Evolutionary conservation across 2,113 vertebrate genomes (phyloP), one percentile per base, ranked within the genome.

Genomic region (Phrynosoma blainvillii): DNA sequence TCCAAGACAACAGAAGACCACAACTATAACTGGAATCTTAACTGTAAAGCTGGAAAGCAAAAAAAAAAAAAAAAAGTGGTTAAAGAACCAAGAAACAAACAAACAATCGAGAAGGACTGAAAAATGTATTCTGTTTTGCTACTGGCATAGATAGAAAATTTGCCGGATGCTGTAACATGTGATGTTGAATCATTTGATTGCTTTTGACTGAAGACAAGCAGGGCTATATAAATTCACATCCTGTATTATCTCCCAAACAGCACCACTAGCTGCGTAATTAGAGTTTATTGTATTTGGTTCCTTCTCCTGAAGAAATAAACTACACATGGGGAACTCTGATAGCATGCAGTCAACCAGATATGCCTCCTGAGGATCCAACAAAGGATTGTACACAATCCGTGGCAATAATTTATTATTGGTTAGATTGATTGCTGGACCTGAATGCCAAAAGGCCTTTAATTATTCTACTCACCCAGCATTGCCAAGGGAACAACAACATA

Each of bases 261-360:
- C 75, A 82, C 80, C 1, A 1, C 42, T 87, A 32, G 10, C 11
- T 89, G 76, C 80, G 70, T 91, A 76, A 92, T 90, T 87, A 4
- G 71, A 66, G 79, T 90, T 88, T 82, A 86, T 52, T 87, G 59
- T 81, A 75, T 70, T 36, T 84, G 7, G 32, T 87, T 91, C 52
- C 80, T 91, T 81, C 85, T 90, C 89, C 80, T 89, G 47, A 14
- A 82, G 70, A 90, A 89, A 89, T 30, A 42, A 92, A 30, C 18
- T 93, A 18, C 62, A 78, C 11, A 4, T 0, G 0, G 52, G n/a
- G 12, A 81, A 70, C 27, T 87, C 68, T 82, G 52, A 88, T 32
- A 83, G 3, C 12, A 86, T 42, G 12, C 25, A 87, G 62, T 56
- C 52, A 16, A 79, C 18, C 21, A 71, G 21, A 25, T 82, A 23